phyloP scores from a whole-genome alignment of 2,797 vertebrate species.

The Pipistrellus pygmaeus region DNA sequence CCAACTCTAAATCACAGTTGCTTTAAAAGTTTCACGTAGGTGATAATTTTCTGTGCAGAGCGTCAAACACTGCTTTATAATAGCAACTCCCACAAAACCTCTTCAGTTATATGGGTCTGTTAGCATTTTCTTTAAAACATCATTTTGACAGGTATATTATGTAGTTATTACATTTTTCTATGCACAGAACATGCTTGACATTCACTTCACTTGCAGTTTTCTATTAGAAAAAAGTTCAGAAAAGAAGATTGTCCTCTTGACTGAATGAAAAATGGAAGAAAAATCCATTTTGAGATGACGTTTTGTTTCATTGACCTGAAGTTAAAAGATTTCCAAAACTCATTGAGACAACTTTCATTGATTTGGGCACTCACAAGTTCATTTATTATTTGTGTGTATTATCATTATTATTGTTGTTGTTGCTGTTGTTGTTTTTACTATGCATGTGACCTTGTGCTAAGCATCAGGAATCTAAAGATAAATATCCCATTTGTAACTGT shows the following conservation, averaged over 20 bases:
- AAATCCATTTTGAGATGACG: slow-evolving; percentile 56
- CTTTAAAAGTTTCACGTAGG: slow-evolving; percentile 71
- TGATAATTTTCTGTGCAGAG: slow-evolving; percentile 71
- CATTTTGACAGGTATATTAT: slow-evolving; percentile 80
- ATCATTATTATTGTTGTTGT: not conserved
- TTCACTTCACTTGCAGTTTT: slow-evolving; percentile 72
- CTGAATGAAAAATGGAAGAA: slow-evolving; percentile 54
- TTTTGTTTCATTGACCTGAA: slow-evolving; percentile 51
- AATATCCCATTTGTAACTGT: not conserved
- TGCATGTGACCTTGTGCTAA: not conserved
- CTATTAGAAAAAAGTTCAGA: slow-evolving; percentile 67
- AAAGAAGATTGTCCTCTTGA: slow-evolving; percentile 49
- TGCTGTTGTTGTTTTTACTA: not conserved
- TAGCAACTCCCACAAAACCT: slow-evolving; percentile 78
- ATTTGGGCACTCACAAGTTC: not conserved
- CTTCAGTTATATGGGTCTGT: slow-evolving; percentile 69
- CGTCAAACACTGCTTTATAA: slow-evolving; percentile 76
- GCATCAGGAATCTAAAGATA: not conserved
- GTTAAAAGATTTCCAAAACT: slow-evolving; percentile 38
- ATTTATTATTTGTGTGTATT: not conserved
- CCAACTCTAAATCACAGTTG: slow-evolving; percentile 49
- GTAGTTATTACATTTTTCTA: slow-evolving; percentile 76
- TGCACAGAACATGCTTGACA: slow-evolving; percentile 77
- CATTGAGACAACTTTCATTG: slow-evolving; percentile 58
- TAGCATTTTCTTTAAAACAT: slow-evolving; percentile 80